These are phyloP conservation scores for Lophochroa leadbeateri DNA, from an alignment of 2,113 vertebrate species.

Conservation along the genomic window DNA sequence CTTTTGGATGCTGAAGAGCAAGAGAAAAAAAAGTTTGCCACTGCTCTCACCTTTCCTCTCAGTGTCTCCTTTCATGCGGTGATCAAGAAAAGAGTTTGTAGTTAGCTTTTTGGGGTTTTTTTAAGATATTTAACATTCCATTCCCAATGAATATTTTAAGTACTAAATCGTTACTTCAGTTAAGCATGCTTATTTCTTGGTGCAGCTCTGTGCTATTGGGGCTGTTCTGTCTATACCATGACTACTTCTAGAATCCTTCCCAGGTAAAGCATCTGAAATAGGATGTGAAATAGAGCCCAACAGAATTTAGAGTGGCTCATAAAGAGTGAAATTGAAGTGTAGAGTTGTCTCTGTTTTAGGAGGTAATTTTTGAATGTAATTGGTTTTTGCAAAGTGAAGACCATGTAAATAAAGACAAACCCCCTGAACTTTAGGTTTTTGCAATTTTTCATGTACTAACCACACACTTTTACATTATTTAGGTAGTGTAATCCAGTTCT, in stretches of 20 bases:
- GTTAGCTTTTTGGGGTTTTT: not conserved
- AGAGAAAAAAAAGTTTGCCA: not conserved
- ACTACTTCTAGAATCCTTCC: not conserved
- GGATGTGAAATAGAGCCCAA: accelerated
- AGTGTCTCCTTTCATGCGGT: not conserved
- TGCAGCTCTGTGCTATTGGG: not conserved
- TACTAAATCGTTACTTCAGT: not conserved
- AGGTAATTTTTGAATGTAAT: not conserved
- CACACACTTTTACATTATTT: not conserved
- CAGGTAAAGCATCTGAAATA: not conserved
- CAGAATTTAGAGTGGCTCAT: not conserved
- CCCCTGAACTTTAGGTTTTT: accelerated
- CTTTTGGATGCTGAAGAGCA: not conserved
- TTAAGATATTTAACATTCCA: not conserved
- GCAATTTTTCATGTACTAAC: not conserved
- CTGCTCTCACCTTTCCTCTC: not conserved
- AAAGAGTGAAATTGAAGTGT: not conserved
- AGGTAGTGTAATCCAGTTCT: not conserved
- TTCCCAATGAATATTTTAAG: not conserved
- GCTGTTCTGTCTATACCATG: not conserved
- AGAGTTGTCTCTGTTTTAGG: not conserved
- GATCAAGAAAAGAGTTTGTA: not conserved
- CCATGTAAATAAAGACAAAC: not conserved
- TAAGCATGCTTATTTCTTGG: not conserved
- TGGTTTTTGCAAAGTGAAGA: not conserved